A percentile compares a stretch with the other conserved stretches of the same genome.
Conservation (phyloP, 2,797 vertebrate genomes). For the Phrynocephalus forsythii region DNA sequence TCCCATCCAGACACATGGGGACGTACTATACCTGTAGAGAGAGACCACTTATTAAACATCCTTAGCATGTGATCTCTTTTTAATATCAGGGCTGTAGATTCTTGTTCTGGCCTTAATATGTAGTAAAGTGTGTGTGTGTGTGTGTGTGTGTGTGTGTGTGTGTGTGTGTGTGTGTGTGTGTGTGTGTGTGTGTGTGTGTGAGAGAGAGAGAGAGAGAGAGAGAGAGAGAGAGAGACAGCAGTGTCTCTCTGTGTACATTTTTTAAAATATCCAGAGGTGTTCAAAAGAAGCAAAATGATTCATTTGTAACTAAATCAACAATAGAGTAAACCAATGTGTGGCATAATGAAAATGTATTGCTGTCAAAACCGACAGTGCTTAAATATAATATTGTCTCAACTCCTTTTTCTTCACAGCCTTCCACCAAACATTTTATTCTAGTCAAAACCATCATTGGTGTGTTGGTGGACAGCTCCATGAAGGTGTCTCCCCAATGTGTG, state of each 20-base stretch:
- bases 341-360: neutral
- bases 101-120: neutral
- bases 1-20: neutral
- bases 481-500: no score
- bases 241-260: neutral
- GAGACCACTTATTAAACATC: neutral
- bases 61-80: neutral
- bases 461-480: no score
- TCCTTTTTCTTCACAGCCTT: neutral
- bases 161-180: no score
- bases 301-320: conserved; percentile 24
- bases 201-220: no score
- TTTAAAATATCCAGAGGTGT: neutral
- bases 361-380: neutral
- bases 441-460: neutral
- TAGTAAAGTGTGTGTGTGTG: no score
- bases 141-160: no score
- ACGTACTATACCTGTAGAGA: neutral
- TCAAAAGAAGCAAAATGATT: neutral
- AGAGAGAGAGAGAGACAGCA: no score
- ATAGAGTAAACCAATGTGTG: neutral
- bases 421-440: neutral
- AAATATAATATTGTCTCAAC: neutral
- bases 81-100: neutral
- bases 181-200: no score